Evolutionary conservation across 2,888 invertebrate species (phyloP).

Genomic region (Apantesis nais): DNA sequence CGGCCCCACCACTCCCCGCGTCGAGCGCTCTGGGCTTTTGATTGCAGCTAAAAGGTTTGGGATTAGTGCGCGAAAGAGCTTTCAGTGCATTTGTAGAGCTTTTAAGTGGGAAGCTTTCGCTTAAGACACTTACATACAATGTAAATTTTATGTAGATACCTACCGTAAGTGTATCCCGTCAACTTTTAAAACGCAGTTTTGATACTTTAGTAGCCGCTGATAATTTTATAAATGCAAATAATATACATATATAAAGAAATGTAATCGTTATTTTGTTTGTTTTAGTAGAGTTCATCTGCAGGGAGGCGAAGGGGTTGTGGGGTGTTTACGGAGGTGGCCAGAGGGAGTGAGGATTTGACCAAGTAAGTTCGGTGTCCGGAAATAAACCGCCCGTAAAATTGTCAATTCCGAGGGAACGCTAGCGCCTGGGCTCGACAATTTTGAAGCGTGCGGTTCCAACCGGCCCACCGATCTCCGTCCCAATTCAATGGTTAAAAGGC

Average conservation of each 20-base stretch:
- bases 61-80: conserved; percentile 86
- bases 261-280: conserved; percentile 43
- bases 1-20: conserved; percentile 57
- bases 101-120: conserved; percentile 86
- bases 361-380: conserved; percentile 85
- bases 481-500: conserved; percentile 55
- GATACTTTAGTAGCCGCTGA: conserved; percentile 32
- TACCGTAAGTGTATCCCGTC: conserved; percentile 58
- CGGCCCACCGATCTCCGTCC: conserved; percentile 49
- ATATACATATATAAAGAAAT: conserved; percentile 26
- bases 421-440: conserved; percentile 76
- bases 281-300: conserved; percentile 55
- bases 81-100: conserved; percentile 86
- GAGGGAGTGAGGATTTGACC: conserved; percentile 68
- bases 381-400: conserved; percentile 90
- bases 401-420: conserved; percentile 86
- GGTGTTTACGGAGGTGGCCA: conserved; percentile 52
- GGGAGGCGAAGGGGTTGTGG: conserved; percentile 67
- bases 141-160: conserved; percentile 80
- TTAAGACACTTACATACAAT: conserved; percentile 85
- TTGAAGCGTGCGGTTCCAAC: conserved; percentile 62
- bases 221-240: conserved; percentile 23
- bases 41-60: conserved; percentile 87
- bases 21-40: conserved; percentile 82
- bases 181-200: conserved; percentile 39